Evolutionary conservation across 2,797 vertebrate genomes (phyloP).

Genomic region (Sebastes aleutianus): DNA sequence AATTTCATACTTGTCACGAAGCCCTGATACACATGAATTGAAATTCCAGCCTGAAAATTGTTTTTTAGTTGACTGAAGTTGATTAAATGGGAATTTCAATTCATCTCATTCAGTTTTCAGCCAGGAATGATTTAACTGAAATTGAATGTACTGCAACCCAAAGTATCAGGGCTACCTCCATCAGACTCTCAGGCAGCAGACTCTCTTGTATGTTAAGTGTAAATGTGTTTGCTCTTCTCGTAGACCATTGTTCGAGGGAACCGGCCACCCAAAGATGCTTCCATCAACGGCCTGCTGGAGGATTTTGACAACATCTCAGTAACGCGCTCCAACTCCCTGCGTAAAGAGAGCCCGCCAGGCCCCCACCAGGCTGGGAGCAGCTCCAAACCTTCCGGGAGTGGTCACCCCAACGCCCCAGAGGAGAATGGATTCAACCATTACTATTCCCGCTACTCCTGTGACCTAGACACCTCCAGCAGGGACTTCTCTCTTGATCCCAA

Average conservation of each 20-base stretch:
- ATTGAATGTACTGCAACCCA: constrained; percentile 39
- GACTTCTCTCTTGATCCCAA: constrained; percentile 84
- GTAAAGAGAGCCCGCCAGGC: constrained; percentile 94
- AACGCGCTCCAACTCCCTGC: constrained; percentile 95
- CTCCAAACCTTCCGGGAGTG: constrained; percentile 81
- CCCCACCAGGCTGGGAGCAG: constrained; percentile 85
- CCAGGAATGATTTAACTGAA: constrained; percentile 53
- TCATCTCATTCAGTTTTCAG: constrained; percentile 63
- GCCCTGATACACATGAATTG: constrained; percentile 67
- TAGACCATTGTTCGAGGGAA: constrained; percentile 98
- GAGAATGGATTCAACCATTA: constrained; percentile 93
- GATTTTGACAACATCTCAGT: constrained; percentile 98
- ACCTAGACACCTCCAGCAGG: constrained; percentile 87
- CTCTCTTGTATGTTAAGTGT: constrained; percentile 37
- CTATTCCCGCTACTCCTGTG: constrained; percentile 93
- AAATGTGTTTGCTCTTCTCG: constrained; percentile 65
- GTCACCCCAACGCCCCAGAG: constrained; percentile 78
- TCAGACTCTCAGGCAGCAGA: constrained; percentile 1
- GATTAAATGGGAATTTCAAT: constrained; percentile 63
- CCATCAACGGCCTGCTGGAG: constrained; percentile 96
- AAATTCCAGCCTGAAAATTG: constrained; percentile 53
- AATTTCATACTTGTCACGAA: constrained; percentile 64
- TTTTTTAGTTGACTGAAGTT: constrained; percentile 16
- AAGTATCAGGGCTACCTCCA: constrained; percentile 42
- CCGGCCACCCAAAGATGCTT: constrained; percentile 91